Conservation (phyloP, 2,888 invertebrate species). For the Aquatica leii region DNA sequence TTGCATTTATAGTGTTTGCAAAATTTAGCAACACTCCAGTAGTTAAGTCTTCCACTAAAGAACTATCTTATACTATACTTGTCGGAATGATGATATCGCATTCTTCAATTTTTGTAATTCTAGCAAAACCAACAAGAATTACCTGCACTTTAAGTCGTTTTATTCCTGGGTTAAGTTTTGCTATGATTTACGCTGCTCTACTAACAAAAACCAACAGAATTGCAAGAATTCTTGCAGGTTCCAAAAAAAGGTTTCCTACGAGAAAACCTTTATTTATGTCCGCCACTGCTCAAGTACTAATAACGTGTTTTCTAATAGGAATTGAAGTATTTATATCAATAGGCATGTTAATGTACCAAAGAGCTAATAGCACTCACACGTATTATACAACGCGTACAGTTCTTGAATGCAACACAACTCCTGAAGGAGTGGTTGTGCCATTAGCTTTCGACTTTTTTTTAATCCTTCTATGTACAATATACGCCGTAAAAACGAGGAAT, state of each 20-base stretch:
- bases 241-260: slow-evolving; percentile 75
- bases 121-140: slow-evolving; percentile 67
- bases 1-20: slow-evolving; percentile 70
- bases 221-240: slow-evolving; percentile 76
- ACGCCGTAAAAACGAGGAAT: slow-evolving; percentile 80
- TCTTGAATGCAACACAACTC: slow-evolving; percentile 70
- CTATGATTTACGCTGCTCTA: slow-evolving; percentile 77
- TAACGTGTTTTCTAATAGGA: slow-evolving; percentile 70
- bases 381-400: slow-evolving; percentile 65
- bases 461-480: slow-evolving; percentile 76
- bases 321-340: slow-evolving; percentile 73
- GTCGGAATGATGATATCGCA: slow-evolving; percentile 67
- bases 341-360: slow-evolving; percentile 68
- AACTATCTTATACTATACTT: slow-evolving; percentile 76
- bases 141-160: slow-evolving; percentile 67
- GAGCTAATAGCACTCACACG: slow-evolving; percentile 65
- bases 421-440: slow-evolving; percentile 68
- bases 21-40: slow-evolving; percentile 78
- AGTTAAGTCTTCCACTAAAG: slow-evolving; percentile 74
- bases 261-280: slow-evolving; percentile 73
- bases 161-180: slow-evolving; percentile 68
- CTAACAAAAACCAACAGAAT: slow-evolving; percentile 82
- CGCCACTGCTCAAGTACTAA: slow-evolving; percentile 66
- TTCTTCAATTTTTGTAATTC: slow-evolving; percentile 70
- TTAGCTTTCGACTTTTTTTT: slow-evolving; percentile 76